phyloP scores from a whole-genome alignment of 2,113 vertebrate species.

The Chloebia gouldiae region DNA sequence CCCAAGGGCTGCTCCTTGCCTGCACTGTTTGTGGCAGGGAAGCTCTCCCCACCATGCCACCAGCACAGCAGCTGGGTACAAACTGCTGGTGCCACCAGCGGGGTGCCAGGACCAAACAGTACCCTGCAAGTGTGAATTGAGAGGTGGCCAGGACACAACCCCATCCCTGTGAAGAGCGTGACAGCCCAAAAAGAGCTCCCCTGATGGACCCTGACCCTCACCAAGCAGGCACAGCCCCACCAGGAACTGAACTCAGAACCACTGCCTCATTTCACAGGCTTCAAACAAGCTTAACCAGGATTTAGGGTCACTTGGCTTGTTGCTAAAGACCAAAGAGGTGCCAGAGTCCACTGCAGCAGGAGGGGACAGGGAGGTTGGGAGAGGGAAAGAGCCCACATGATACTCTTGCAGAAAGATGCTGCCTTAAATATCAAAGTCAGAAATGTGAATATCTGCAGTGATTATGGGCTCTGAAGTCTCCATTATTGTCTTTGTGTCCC shows the following conservation, averaged over 20 bases:
- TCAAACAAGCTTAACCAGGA: not conserved
- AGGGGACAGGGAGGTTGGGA: not conserved
- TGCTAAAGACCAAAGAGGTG: not conserved
- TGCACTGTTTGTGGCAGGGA: not conserved
- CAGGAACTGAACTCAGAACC: not conserved
- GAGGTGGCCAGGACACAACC: not conserved
- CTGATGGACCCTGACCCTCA: not conserved
- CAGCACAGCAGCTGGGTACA: not conserved
- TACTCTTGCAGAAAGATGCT: not conserved
- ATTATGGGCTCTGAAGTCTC: not conserved
- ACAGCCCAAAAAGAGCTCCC: not conserved
- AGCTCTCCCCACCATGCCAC: not conserved
- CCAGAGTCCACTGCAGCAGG: not conserved
- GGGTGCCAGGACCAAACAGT: not conserved
- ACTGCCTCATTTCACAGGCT: not conserved
- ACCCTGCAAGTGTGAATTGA: not conserved
- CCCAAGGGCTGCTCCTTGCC: not conserved
- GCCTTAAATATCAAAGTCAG: not conserved
- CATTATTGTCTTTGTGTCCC: not conserved
- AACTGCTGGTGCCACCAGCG: not conserved
- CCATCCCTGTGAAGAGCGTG: accelerated
- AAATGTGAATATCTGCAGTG: not conserved
- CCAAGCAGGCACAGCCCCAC: not conserved
- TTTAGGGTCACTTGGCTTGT: not conserved
- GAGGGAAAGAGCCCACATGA: not conserved